Conservation (phyloP, 2,113 vertebrate genomes). For the Stegostoma tigrinum region DNA sequence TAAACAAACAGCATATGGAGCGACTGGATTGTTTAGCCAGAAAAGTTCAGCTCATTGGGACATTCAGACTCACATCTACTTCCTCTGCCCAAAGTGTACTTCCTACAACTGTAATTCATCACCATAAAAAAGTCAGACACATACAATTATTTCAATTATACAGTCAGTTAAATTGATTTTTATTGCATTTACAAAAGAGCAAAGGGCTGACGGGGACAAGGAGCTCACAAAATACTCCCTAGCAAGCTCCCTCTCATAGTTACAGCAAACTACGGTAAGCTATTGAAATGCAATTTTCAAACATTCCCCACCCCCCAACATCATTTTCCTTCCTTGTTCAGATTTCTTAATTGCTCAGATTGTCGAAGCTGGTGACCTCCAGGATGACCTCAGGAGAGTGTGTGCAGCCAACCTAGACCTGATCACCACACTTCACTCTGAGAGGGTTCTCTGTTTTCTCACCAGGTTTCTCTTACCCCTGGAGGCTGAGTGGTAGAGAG, state of each 20-base stretch:
- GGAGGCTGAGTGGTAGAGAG: constrained; percentile 54
- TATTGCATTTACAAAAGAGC: too few species aligned
- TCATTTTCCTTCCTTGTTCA: background rate
- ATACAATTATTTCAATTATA: background rate
- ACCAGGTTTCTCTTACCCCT: constrained; percentile 42
- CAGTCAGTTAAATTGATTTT: background rate
- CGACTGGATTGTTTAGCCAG: background rate
- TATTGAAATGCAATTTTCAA: background rate
- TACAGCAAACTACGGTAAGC: background rate
- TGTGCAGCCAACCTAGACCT: constrained; percentile 49
- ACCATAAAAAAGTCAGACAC: background rate
- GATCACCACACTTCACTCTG: constrained; percentile 43
- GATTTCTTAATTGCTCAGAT: background rate
- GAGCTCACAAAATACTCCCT: background rate
- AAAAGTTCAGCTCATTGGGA: background rate
- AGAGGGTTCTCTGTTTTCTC: constrained; percentile 52
- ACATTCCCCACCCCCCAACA: too few species aligned
- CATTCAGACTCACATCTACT: background rate
- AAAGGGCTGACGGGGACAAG: background rate
- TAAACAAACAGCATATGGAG: background rate
- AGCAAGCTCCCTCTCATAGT: background rate
- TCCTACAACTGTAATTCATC: background rate
- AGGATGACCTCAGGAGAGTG: background rate
- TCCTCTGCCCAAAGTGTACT: background rate
- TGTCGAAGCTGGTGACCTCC: background rate